Evolutionary conservation across 2,888 invertebrate genomes (phyloP), one percentile per base, ranked within the genome.

Genomic region (Cabera pusaria): DNA sequence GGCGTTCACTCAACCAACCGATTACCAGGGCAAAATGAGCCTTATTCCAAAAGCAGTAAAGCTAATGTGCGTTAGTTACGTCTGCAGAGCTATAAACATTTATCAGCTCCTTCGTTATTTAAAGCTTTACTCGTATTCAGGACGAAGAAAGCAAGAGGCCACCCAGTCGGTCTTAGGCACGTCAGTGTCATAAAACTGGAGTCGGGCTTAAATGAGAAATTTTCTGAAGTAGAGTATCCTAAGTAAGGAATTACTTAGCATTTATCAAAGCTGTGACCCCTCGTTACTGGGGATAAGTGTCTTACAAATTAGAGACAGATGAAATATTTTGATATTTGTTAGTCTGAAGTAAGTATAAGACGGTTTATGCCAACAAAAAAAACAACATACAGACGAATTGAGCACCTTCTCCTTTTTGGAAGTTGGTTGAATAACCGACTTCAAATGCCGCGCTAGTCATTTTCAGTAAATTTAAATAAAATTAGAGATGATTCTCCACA

Each of bases 91-190:
- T 46, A 54, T 67, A 63, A 67, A 60, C 56, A 57, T 68, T 63
- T 64, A 66, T 66, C 61, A 58, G 55, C 58, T 63, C 51, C 60
- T 61, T 61, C 51, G 58, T 56, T 59, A 65, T 65, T 60, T 58
- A 54, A 59, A 52, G 50, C 57, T 64, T 61, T 57, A 63, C 64
- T n/a, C n/a, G 62, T 58, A 60, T 60, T n/a, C 52, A 58, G 56
- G 57, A 49, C 49, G 37, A 34, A 34, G 36, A 46, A 40, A 41
- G 43, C 38, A 37, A 29, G 44, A 38, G 19, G 10, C 24, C 26
- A 25, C 27, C 37, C 25, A 35, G 47, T 39, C 39, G 43, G 37
- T 37, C 23, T 31, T 43, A 41, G 45, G 43, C 43, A 49, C 44
- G 52, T 45, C 44, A 44, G 14, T 9, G 33, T 22, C 43, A 35